A percentile compares a stretch with the other conserved stretches of the same genome.
These are phyloP conservation scores for Vidua chalybeata DNA, from an alignment of 2,113 vertebrate species.

Conservation along the genomic window DNA sequence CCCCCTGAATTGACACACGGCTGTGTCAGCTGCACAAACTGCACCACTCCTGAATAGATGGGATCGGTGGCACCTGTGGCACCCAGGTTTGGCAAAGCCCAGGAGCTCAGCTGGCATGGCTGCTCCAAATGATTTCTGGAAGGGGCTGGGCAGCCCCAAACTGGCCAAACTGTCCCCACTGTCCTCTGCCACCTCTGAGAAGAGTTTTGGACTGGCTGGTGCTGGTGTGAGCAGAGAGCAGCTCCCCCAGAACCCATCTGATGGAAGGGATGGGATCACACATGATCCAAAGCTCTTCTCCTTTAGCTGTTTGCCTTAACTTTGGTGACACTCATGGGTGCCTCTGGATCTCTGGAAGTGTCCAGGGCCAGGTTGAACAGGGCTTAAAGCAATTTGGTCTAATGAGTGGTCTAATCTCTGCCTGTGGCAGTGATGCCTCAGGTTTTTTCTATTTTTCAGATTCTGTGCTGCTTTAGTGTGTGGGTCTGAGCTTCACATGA, in stretches of 20 bases:
- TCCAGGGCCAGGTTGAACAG: not conserved
- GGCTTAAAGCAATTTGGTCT: not conserved
- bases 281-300: not conserved
- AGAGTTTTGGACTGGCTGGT: rapidly evolving
- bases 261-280: not conserved
- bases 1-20: not conserved
- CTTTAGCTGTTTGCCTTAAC: not conserved
- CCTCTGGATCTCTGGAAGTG: not conserved
- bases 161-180: not conserved
- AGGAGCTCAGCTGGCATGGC: not conserved
- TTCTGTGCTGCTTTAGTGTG: not conserved
- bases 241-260: not conserved
- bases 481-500: not conserved
- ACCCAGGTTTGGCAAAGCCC: not conserved
- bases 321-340: not conserved
- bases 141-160: not conserved
- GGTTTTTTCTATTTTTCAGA: not conserved
- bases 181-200: not conserved
- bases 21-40: not conserved
- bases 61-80: not conserved
- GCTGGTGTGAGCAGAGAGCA: not conserved
- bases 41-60: rapidly evolving
- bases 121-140: not conserved
- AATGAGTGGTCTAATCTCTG: not conserved
- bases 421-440: not conserved